Evolutionary conservation across 2,888 invertebrate genomes (phyloP).

Genomic region (Lasioglossum zephyrum): DNA sequence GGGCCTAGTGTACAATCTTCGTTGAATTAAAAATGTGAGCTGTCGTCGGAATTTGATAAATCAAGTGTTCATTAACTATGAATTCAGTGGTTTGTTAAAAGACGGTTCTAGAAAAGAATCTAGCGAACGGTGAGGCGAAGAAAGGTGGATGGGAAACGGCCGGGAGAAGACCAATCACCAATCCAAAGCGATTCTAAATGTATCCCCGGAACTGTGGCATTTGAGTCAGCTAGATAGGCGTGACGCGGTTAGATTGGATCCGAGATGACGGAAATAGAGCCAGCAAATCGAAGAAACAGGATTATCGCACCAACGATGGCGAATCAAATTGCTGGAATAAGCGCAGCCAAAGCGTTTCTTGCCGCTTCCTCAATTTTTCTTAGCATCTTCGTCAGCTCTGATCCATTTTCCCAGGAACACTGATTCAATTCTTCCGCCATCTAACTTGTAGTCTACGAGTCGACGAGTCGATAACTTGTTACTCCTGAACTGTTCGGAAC

Average conservation of each 20-base stretch:
- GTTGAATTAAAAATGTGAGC: background rate
- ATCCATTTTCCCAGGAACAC: conserved; percentile 2
- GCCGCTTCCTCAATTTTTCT: conserved; percentile 42
- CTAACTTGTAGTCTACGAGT: background rate
- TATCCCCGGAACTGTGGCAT: conserved; percentile 28
- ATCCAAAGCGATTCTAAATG: conserved; percentile 18
- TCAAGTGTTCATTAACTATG: too few relatives aligned
- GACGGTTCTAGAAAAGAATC: background rate
- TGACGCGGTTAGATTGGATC: conserved; percentile 44
- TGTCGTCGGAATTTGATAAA: background rate
- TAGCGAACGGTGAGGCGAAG: background rate
- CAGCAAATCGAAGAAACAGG: conserved; percentile 54
- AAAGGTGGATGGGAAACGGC: background rate
- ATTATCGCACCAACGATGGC: conserved; percentile 50
- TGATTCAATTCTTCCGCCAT: conserved; percentile 31
- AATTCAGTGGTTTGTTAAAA: background rate
- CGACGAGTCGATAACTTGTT: conserved; percentile 1
- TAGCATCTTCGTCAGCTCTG: conserved; percentile 12
- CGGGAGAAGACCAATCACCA: background rate
- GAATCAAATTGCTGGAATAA: conserved; percentile 54
- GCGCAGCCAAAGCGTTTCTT: conserved; percentile 10
- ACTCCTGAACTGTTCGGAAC: background rate
- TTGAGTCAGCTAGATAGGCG: conserved; percentile 44
- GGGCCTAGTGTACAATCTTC: too few relatives aligned
- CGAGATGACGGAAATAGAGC: conserved; percentile 58